phyloP scores from a whole-genome alignment of 2,113 vertebrate species.

The Ceratotherium simum region DNA sequence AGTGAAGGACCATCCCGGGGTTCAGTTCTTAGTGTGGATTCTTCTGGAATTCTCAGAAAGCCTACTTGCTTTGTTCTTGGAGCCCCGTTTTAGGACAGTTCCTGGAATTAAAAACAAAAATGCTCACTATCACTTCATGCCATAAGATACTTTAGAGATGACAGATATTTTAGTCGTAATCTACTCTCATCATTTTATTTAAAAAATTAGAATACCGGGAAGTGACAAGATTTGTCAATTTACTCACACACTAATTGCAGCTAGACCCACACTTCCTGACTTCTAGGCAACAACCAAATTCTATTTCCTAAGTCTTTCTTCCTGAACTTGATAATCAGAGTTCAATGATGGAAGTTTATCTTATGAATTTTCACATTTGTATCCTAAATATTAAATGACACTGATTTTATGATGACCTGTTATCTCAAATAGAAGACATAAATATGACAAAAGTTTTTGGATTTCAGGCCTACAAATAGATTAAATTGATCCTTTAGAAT shows the following conservation, averaged over 20 bases:
- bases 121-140: not conserved
- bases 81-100: not conserved
- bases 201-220: not conserved
- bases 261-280: not conserved
- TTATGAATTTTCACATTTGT: not conserved
- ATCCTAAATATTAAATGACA: not conserved
- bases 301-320: not conserved
- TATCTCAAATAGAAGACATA: not conserved
- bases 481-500: not conserved
- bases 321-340: not conserved
- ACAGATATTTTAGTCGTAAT: not conserved
- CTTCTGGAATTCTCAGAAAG: not conserved
- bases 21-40: not conserved
- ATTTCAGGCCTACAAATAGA: not conserved
- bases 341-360: not conserved
- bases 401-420: not conserved
- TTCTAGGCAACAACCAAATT: not conserved
- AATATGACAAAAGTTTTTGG: not conserved
- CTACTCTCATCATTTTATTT: not conserved
- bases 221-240: not conserved
- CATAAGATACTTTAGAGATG: not conserved
- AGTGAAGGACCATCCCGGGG: rapidly evolving
- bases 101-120: not conserved
- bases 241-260: not conserved
- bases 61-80: not conserved